Conservation (phyloP, 2,888 invertebrate species). For the Mamestra brassicae region DNA sequence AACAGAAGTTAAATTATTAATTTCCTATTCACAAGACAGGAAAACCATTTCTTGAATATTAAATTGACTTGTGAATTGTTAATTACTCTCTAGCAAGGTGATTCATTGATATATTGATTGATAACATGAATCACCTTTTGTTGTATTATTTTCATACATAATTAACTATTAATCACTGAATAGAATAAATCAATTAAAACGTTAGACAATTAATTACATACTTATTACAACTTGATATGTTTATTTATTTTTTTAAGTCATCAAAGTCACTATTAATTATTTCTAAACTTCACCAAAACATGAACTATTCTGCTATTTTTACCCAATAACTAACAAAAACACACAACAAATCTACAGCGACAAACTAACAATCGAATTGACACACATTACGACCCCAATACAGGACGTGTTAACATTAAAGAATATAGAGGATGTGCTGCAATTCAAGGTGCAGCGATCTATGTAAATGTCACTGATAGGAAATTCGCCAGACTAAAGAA, state of each 20-base stretch:
- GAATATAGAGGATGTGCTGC: conserved; percentile 44
- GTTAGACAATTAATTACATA: no score
- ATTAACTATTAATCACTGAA: not conserved
- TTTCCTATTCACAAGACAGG: conserved; percentile 25
- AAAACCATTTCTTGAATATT: conserved; percentile 28
- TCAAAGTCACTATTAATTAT: no score
- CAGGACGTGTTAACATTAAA: conserved; percentile 32
- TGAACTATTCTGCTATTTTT: no score
- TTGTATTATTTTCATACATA: not conserved
- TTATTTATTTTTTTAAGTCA: no score
- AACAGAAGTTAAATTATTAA: conserved; percentile 6
- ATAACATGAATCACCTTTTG: conserved; percentile 9
- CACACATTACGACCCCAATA: conserved; percentile 37
- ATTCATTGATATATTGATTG: conserved; percentile 17
- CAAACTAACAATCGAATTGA: conserved; percentile 38
- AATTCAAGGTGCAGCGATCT: conserved; percentile 61
- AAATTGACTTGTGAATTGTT: conserved; percentile 22
- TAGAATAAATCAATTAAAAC: not conserved
- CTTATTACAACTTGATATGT: no score
- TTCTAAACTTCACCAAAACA: no score
- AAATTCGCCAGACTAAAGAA: conserved; percentile 80
- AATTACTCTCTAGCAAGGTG: conserved; percentile 4
- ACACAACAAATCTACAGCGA: not conserved
- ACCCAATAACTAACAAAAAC: not conserved
- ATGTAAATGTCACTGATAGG: conserved; percentile 73